Evolutionary conservation across 2,888 invertebrate genomes (phyloP), one percentile per base, ranked within the genome.

Genomic region (Oxycera nigricornis): DNA sequence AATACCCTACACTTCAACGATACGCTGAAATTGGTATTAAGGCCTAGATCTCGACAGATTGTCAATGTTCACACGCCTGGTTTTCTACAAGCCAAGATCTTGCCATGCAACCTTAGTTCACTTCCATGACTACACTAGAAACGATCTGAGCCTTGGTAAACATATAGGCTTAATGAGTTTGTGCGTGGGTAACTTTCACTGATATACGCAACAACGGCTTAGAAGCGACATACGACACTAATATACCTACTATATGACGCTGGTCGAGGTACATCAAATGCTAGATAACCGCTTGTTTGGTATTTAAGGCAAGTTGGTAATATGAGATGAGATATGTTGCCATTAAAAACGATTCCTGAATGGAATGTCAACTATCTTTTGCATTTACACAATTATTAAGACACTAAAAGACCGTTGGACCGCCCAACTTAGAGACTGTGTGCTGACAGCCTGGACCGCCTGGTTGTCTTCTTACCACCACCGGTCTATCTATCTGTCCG

Each of bases 361-460:
- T 61, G 61, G 61, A 61, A 61, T 61, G 61, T 61, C 61, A 61
- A 61, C 61, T 61, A 31, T 61, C 61, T 61, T 61, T 61, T 61
- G 61, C 61, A 61, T 61, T 61, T 30, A 61, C 61, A 61, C 61
- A 61, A 55, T 61, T 61, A 61, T 61, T 61, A 31, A 61, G 31
- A 61, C 31, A 31, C 30, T 31, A 31, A 31, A 61, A 24, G 52
- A 61, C 61, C 31, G 28, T 61, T 31, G 61, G 30, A 61, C 61
- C 61, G 30, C 61, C 31, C 61, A 24, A 20, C 22, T 20, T 20
- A 24, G 3, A 22, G 52, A 20, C 22, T 22, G 46, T 17, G n/a
- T 17, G 14, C 46, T 17, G 17, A 46, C 3, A 46, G 24, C 9
- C 26, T 14, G 17, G 57, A 24, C 57, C 14, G 57, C 28, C 28